Evolutionary conservation across 2,888 invertebrate genomes (phyloP).

Genomic region (Drosophila tanythrix): DNA sequence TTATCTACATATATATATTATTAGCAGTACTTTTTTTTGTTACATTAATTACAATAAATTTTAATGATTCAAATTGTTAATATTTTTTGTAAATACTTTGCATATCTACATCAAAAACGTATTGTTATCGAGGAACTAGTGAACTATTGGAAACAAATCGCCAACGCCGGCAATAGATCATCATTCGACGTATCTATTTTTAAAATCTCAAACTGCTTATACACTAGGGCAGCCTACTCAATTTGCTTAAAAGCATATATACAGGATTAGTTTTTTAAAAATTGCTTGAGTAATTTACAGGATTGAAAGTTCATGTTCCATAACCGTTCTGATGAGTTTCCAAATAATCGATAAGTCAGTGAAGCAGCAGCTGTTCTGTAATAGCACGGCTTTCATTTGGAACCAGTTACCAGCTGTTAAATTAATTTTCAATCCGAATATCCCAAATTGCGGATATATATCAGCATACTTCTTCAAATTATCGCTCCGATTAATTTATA

Average conservation of each 20-base stretch:
- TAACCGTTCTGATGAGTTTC: neutral
- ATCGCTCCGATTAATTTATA: neutral
- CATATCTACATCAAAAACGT: neutral
- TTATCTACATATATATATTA: neutral
- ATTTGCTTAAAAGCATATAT: neutral
- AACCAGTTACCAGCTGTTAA: neutral
- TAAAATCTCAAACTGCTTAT: neutral
- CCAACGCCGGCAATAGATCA: constrained; percentile 13
- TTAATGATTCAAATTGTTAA: neutral
- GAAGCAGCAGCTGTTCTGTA: neutral
- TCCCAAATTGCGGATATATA: neutral
- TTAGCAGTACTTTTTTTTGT: neutral
- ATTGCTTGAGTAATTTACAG: neutral
- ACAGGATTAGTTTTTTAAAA: neutral
- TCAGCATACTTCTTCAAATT: neutral
- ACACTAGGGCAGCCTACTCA: neutral
- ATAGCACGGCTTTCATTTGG: neutral
- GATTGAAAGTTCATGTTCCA: neutral
- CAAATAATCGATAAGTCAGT: neutral
- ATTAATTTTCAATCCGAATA: neutral
- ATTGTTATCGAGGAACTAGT: neutral
- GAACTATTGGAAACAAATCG: neutral
- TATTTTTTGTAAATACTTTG: neutral
- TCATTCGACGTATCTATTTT: neutral
- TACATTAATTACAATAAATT: neutral